Evolutionary conservation across 2,797 vertebrate species (phyloP).

Genomic region (Halcyon badia): DNA sequence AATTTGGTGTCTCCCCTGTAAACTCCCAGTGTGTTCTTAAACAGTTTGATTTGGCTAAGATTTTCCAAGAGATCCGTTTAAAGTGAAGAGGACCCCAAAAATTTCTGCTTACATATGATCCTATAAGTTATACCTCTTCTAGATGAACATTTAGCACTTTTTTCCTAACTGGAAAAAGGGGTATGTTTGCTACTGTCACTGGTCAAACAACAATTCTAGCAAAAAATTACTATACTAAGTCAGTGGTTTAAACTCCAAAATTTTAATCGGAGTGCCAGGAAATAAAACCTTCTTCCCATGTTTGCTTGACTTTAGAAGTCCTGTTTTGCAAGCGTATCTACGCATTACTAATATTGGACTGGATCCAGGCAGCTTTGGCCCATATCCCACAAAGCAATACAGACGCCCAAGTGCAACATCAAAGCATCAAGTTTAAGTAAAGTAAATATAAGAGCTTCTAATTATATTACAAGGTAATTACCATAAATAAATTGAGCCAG

Average conservation of each 20-base stretch:
- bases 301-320: background rate
- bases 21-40: background rate
- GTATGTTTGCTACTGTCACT: background rate
- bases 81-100: background rate
- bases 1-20: background rate
- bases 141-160: background rate
- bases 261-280: background rate
- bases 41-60: background rate
- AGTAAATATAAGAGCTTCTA: slow-evolving; percentile 10
- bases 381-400: background rate
- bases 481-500: background rate
- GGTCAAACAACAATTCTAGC: background rate
- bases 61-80: background rate
- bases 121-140: background rate
- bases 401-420: slow-evolving; percentile 15
- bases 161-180: background rate
- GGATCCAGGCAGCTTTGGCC: slow-evolving; percentile 2
- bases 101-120: background rate
- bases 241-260: background rate
- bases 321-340: slow-evolving; percentile 25
- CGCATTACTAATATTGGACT: slow-evolving; percentile 5
- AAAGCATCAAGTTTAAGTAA: slow-evolving; percentile 40
- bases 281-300: background rate
- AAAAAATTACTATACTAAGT: background rate
- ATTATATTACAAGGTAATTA: slow-evolving; percentile 56